Conservation (phyloP, 2,113 vertebrate species). For the Hemiprocne comata region DNA sequence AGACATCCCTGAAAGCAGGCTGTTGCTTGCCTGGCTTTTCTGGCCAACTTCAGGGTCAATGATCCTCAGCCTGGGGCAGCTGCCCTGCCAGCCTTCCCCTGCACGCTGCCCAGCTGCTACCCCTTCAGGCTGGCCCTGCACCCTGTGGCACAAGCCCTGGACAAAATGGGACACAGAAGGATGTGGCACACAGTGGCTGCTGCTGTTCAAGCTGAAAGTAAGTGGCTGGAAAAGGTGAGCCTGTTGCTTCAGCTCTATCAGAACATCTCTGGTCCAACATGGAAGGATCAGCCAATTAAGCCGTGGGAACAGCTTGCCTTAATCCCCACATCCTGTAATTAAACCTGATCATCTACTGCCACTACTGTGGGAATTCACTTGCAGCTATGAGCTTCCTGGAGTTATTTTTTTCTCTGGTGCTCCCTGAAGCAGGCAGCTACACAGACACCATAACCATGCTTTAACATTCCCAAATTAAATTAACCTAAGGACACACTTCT, state of each 20-base stretch:
- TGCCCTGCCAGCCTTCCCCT: neutral
- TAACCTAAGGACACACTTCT: neutral
- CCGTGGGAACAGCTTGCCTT: neutral
- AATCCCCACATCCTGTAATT: neutral
- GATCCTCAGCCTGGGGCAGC: accelerated
- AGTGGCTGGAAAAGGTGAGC: neutral
- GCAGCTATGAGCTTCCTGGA: neutral
- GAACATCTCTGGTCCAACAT: neutral
- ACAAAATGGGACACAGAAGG: neutral
- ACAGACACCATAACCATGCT: neutral
- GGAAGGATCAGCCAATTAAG: neutral
- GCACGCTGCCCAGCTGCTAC: neutral
- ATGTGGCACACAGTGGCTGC: neutral
- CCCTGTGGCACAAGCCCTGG: neutral
- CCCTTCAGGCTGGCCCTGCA: neutral
- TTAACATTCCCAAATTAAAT: neutral
- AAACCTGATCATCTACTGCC: neutral
- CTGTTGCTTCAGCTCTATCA: neutral
- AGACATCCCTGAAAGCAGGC: neutral
- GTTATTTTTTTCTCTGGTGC: neutral
- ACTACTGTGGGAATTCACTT: neutral
- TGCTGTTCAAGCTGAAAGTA: neutral
- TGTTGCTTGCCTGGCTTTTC: neutral
- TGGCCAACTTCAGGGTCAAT: accelerated
- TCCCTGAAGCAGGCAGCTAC: neutral